phyloP scores from a whole-genome alignment of 2,797 vertebrate genomes.

The Cygnus olor region DNA sequence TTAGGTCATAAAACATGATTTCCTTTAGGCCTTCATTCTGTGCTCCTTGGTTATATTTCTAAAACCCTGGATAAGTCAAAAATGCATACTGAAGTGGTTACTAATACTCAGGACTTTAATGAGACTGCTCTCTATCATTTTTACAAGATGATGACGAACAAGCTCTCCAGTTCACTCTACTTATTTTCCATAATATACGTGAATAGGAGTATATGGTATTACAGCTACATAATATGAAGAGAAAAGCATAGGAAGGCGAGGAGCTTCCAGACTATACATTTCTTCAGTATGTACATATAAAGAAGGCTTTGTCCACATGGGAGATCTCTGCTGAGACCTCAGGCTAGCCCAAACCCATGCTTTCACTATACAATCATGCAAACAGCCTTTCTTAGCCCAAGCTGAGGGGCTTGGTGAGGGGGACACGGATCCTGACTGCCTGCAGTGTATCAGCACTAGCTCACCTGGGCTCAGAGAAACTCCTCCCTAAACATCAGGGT shows the following conservation, averaged over 20 bases:
- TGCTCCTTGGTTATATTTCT: not conserved
- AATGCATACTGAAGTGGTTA: not conserved
- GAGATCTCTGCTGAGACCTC: too few relatives aligned
- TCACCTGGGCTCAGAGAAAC: not conserved
- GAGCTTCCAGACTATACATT: not conserved
- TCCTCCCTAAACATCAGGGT: not conserved
- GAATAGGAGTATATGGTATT: constrained; percentile 10
- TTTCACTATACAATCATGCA: too few relatives aligned
- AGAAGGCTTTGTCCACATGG: not conserved
- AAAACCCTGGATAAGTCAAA: not conserved
- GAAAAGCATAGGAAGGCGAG: not conserved
- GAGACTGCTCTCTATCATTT: constrained; percentile 25
- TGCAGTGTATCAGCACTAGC: too few relatives aligned
- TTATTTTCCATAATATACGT: constrained; percentile 10
- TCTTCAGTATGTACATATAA: constrained; percentile 5
- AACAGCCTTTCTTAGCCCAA: too few relatives aligned
- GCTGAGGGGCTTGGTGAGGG: too few relatives aligned
- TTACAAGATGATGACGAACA: constrained; percentile 32
- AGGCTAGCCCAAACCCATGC: too few relatives aligned
- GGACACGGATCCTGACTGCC: too few relatives aligned
- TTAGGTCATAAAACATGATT: constrained; percentile 18
- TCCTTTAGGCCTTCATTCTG: not conserved
- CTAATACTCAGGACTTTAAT: constrained; percentile 50
- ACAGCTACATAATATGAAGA: not conserved
- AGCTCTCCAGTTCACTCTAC: not conserved